Evolutionary conservation across 2,888 invertebrate genomes (phyloP), one percentile per base, ranked within the genome.

Genomic region (Sphinx pinastri): DNA sequence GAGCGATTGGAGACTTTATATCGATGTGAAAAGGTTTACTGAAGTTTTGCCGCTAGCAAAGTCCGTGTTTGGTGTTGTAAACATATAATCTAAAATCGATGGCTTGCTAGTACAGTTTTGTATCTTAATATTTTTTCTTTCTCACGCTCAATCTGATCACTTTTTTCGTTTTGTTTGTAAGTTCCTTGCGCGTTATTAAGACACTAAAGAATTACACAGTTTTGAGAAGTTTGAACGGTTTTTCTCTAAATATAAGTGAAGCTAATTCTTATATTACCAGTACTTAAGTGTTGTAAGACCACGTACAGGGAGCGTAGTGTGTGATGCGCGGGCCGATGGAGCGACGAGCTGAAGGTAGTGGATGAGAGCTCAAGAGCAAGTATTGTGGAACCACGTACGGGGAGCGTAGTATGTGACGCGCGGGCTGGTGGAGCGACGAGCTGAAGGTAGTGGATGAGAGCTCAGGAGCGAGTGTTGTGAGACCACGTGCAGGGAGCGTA

Each of bases 41-140:
- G n/a, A n/a, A 31, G 52, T 4, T 25, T 52, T 7, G 12, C 19
- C 12, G 13, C 38, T 47, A 13, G 19, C 13, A 55, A 25, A 25
- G 16, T 7, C 12, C 14, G 67, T 58, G 49, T 67, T 70, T 51
- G 68, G 60, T 45, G 58, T 69, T 54, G 51, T 66, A 49, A 60
- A 67, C 68, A 70, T 72, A 69, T 74, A 72, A 74, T 71, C 74
- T 72, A 67, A 71, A 74, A 74, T 74, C 72, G 72, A 74, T 74
- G 57, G 47, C 49, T 49, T 57, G 47, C 68, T 49, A 58, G 71
- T 71, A 55, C 68, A 68, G 68, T 69, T 68, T 58, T 71, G 68
- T 71, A 69, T 68, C 68, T 58, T 58, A 66, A 68, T 71, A 70
- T 66, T 63, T 68, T 71, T 71, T 68, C 49, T 59, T 71, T 63